These are phyloP conservation scores for Plutella xylostella DNA, from an alignment of 2,888 invertebrate genomes.

Conservation along the genomic window DNA sequence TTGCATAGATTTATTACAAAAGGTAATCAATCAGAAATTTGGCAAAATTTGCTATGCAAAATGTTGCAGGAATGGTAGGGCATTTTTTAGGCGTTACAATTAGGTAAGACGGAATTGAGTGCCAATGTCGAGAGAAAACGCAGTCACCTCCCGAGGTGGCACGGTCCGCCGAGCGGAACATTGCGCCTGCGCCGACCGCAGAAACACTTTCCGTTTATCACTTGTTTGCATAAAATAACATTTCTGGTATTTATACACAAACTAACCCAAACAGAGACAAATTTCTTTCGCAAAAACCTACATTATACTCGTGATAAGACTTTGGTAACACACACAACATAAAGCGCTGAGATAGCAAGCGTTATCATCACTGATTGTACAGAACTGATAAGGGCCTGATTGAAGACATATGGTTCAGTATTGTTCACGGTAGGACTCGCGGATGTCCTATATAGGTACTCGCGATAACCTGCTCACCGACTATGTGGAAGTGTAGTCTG, in stretches of 20 bases:
- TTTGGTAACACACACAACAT: neutral
- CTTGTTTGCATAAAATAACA: too few species aligned
- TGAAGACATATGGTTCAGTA: neutral
- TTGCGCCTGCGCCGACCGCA: slow-evolving; percentile 48
- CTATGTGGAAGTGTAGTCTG: neutral
- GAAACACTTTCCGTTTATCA: slow-evolving; percentile 32
- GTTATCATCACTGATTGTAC: neutral
- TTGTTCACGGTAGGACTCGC: neutral
- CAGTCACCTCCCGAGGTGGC: neutral
- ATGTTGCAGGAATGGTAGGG: slow-evolving; percentile 23
- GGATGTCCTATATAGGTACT: neutral
- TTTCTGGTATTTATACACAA: too few species aligned
- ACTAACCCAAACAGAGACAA: too few species aligned
- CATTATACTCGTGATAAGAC: neutral
- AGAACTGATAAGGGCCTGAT: neutral
- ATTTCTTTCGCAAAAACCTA: too few species aligned
- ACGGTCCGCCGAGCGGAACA: slow-evolving; percentile 41
- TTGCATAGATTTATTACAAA: neutral
- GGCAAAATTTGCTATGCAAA: slow-evolving; percentile 35
- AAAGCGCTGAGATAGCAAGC: neutral
- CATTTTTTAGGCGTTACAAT: slow-evolving; percentile 26
- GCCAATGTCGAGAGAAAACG: slow-evolving; percentile 55
- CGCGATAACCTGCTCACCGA: neutral
- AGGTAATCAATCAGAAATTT: slow-evolving; percentile 16
- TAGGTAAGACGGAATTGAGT: slow-evolving; percentile 42